Evolutionary conservation across 2,888 invertebrate species (phyloP), one percentile per base, ranked within the genome.

Genomic region (Drosophila conformis): DNA sequence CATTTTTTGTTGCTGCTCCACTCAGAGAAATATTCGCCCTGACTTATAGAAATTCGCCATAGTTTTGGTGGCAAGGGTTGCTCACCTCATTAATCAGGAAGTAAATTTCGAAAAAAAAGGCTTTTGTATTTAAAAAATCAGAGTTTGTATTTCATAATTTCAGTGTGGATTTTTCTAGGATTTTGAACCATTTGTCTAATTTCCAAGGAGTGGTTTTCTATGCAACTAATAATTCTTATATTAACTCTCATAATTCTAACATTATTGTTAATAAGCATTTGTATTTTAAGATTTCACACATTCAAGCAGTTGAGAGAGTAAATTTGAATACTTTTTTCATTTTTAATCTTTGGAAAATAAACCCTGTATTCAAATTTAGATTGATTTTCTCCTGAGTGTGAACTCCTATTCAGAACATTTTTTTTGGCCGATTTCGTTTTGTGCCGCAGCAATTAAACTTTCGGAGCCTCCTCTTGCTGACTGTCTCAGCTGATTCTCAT

Each of bases 1-100:
- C 87, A 89, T 79, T 86, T 90, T 82, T 18, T 25, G 21, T 54
- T 35, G 46, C 15, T 46, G 25, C 25, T 46, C 8, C 46, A 46
- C 46, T 46, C 25, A 46, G 4, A 4, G 36, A 25, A 46, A 46
- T 15, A 46, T 4, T 46, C 15, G 25, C 2, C 4, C 4, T 2
- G 4, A 7, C 13, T 15, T 21, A 21, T 4, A 7, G 13, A 46
- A 21, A 46, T 21, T 21, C 21, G 13, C 13, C 21, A 21, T 46
- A 6, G 42, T 13, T 21, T 11, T 13, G 42, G 13, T 7, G 3
- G 11, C 6, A 21, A 7, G 6, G 21, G 21, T 42, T 42, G 21
- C 13, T 42, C 42, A 21, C 42, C 21, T 13, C 3, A 2, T 21
- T 21, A 7, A 3, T 46, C 46, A 21, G 46, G 21, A 46, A 46